Base-by-base conservation (phyloP, 2,113 vertebrate species). In the Vanacampus margaritifer region DNA sequence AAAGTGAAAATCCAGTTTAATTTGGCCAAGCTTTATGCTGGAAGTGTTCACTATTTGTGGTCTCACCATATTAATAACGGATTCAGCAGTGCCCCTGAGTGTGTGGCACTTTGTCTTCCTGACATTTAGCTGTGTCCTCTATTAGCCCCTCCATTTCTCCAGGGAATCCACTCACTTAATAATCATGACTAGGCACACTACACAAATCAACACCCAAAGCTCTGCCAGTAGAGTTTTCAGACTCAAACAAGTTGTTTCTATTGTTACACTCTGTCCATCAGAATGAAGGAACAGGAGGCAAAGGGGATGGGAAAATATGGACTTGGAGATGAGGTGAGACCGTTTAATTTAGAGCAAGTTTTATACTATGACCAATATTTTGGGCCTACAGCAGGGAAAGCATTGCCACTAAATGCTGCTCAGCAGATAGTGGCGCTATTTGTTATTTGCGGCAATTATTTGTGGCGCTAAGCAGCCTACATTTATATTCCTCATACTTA, bases 81-180 rank as follows among this genome's bases (percentile, higher is more conserved):
- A 21, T 67, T 71, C 36, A 36, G 35, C 24, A 11, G 36, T 71
- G 51, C 35, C 32, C 39, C 10, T 43, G 45, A 72, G 45, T 16
- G 2, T 32, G 41, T 60, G 50, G 39, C 43, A 36, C 24, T 74
- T 78, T 64, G 53, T 71, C 58, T 71, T 64, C 4, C 71, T 78
- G 76, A 70, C 71, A 59, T 64, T 67, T 57, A 66, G 11, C 32
- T n/a, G 23, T 41, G 1, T 43, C 60, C 24, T 68, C 41, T n/a
- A 67, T 37, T 24, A 35, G 39, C 50, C 12, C 2, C 1, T 6
- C 43, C 24, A 21, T 45, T 19, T 26, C 62, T 65, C 14, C 9
- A 37, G 19, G 39, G 54, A 72, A 26, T 11, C 37, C 21, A 65
- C 14, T 63, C n/a, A 63, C 51, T 64, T 17, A 66, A 73, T 56